Evolutionary conservation across 1,140 invertebrate genomes (phyloP).

Genomic region (Leguminivora glycinivorella): DNA sequence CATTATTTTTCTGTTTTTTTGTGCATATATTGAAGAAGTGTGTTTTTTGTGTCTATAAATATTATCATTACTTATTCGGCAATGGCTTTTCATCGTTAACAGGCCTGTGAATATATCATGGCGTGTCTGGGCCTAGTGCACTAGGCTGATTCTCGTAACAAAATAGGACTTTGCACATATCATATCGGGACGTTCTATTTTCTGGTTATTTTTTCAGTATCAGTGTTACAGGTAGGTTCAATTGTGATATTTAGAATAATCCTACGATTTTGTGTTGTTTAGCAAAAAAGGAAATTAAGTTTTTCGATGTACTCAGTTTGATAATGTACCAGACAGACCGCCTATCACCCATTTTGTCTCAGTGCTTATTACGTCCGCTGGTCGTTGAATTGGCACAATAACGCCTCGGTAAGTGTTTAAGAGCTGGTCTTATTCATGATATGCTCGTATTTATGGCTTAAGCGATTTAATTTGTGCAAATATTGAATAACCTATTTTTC

Average conservation of each 20-base stretch:
- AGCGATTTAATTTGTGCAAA: constrained; percentile 41
- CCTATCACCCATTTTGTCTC: constrained; percentile 42
- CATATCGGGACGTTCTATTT: constrained; percentile 47
- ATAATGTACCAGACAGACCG: constrained; percentile 45
- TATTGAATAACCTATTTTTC: constrained; percentile 61
- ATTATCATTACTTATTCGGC: constrained; percentile 19
- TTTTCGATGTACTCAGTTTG: constrained; percentile 53
- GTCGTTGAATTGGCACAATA: constrained; percentile 34
- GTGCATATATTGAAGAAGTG: constrained; percentile 46
- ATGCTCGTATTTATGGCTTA: constrained; percentile 32
- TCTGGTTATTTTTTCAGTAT: constrained; percentile 51
- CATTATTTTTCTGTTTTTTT: constrained; percentile 38
- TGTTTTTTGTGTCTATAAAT: constrained; percentile 36
- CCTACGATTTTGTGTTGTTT: constrained; percentile 35
- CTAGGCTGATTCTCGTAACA: constrained; percentile 56
- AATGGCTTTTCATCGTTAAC: constrained; percentile 32
- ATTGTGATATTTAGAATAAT: constrained; percentile 39
- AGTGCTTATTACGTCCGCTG: constrained; percentile 40
- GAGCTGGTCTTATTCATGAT: constrained; percentile 48
- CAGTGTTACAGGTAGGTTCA: constrained; percentile 40
- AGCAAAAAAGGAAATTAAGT: constrained; percentile 73
- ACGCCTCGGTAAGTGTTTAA: constrained; percentile 35
- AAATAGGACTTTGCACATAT: constrained; percentile 67
- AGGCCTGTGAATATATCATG: constrained; percentile 53
- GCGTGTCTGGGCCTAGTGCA: constrained; percentile 62